Evolutionary conservation across 2,797 vertebrate species (phyloP), one percentile per base, ranked within the genome.

Genomic region (Pseudotriccus pelzelni): DNA sequence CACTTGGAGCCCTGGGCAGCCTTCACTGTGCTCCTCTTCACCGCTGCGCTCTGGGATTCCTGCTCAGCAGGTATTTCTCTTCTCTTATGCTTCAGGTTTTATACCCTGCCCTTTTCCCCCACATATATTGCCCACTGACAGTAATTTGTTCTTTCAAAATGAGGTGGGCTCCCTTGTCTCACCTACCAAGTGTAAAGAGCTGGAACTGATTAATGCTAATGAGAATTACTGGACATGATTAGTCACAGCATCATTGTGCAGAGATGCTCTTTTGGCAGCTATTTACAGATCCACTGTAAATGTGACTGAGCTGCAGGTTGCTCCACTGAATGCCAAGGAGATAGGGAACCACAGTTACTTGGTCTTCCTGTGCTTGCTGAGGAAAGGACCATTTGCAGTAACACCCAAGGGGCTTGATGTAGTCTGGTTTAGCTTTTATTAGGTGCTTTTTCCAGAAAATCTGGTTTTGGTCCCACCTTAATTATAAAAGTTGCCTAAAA

Each of bases 51-150:
- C 80, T 19, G 16, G 88, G 34, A 17, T 10, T 64, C 93, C 73
- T 73, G 74, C 87, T 86, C 63, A 21, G 87, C 97, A 98, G 98
- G 98, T 98, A 98, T 55, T 79, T 64, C 19, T 62, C 49, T 74
- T 30, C 28, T 66, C 49, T 86, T 62, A 8, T 0, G 3, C 53
- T 63, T 53, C 43, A 2, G 5, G 24, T 82, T 74, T 49, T 25
- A 6, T 14, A 22, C 14, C 32, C 24, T 69, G 53, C 43, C 14
- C 47, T 62, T 89, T 34, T 0, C 30, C 23, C 28, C 10, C 0
- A 1, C 30, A 36, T 47, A 17, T 25, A 46, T 27, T 53, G 47
- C 19, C 27, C 32, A 8, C n/a, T 3, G 2, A 20, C 7, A 15
- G 28, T 24, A 46, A 55, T 47, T 75, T 62, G 32, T 44, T 74